phyloP scores from a whole-genome alignment of 2,797 vertebrate genomes.

The Periophthalmus magnuspinnatus region DNA sequence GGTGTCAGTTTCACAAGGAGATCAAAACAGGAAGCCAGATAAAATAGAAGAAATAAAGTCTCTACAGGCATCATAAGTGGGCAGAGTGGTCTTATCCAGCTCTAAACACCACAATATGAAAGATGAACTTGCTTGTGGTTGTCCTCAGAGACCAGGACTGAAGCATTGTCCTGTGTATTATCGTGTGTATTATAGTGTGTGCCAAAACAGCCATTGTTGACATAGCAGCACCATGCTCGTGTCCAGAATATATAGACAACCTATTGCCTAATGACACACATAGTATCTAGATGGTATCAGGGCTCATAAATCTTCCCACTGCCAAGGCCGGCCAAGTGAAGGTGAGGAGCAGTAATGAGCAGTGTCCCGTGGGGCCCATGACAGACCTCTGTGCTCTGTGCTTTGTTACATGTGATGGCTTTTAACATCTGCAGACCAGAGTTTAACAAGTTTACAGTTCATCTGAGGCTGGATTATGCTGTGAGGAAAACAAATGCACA shows the following conservation, averaged over 20 bases:
- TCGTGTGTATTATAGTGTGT: constrained; percentile 36
- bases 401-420: background rate
- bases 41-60: constrained; percentile 66
- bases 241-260: constrained; percentile 30
- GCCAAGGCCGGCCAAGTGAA: background rate
- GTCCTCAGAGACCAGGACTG: constrained; percentile 37
- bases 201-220: constrained; percentile 39
- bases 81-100: constrained; percentile 39
- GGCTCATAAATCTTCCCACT: constrained; percentile 12
- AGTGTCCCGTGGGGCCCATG: background rate
- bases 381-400: constrained; percentile 12
- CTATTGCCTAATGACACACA: constrained; percentile 35
- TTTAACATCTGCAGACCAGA: background rate
- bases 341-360: background rate
- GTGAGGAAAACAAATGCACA: background rate
- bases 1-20: constrained; percentile 74
- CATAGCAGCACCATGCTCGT: constrained; percentile 12
- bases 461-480: constrained; percentile 1
- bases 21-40: constrained; percentile 74
- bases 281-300: constrained; percentile 11
- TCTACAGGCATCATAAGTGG: constrained; percentile 34
- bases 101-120: constrained; percentile 55
- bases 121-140: constrained; percentile 28
- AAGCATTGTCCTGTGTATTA: constrained; percentile 42
- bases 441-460: background rate